Conservation (phyloP, 1,140 invertebrate species). For the Papilio machaon region DNA sequence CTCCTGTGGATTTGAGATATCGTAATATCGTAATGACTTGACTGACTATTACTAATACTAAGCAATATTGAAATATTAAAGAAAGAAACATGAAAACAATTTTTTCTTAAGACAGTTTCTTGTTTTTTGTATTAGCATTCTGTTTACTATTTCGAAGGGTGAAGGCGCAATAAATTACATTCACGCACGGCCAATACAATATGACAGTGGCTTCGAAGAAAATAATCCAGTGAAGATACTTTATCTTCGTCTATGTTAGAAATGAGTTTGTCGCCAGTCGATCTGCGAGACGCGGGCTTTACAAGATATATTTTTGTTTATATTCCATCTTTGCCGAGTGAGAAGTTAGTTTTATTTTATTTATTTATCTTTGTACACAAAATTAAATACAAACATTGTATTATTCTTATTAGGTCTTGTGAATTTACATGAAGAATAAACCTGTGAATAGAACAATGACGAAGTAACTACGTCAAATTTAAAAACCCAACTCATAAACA, state of each 20-base stretch:
- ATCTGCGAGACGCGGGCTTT: neutral
- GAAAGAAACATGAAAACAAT: neutral
- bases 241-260: conserved; percentile 25
- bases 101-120: neutral
- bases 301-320: conserved; percentile 1
- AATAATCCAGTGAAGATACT: conserved; percentile 18
- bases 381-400: too few species aligned
- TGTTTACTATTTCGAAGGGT: conserved; percentile 22
- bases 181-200: conserved; percentile 21
- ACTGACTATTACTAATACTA: neutral
- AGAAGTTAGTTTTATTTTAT: neutral
- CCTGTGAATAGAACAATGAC: neutral
- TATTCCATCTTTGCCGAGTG: conserved; percentile 1
- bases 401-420: neutral
- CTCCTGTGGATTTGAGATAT: neutral
- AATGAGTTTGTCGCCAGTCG: conserved; percentile 27
- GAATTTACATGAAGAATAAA: neutral
- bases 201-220: conserved; percentile 17
- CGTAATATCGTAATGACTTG: neutral
- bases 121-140: neutral
- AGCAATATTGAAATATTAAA: neutral
- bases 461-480: too few species aligned
- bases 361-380: too few species aligned
- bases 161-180: conserved; percentile 18
- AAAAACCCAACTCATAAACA: too few species aligned